Evolutionary conservation across 2,797 vertebrate genomes (phyloP).

Genomic region (Falco novaeseelandiae): DNA sequence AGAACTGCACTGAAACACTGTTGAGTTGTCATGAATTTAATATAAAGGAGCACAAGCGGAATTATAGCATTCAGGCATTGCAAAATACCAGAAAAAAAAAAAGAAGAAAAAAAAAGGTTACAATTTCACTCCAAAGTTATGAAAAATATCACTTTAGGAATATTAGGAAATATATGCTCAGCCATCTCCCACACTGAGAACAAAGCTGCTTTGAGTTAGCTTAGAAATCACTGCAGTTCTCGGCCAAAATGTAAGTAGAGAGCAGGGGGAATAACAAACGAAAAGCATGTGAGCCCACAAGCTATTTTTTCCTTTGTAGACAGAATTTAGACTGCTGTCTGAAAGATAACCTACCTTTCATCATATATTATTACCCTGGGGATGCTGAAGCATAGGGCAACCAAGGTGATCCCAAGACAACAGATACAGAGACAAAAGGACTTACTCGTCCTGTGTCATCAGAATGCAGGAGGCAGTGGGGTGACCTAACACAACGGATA

Average conservation of each 20-base stretch:
- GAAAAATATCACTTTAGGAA: neutral
- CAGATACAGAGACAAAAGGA: neutral
- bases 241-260: neutral
- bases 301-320: neutral
- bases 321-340: neutral
- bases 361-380: neutral
- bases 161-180: neutral
- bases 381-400: neutral
- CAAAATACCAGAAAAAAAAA: neutral
- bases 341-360: neutral
- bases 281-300: neutral
- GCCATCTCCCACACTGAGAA: neutral
- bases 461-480: neutral
- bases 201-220: neutral
- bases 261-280: neutral
- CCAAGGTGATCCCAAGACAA: neutral
- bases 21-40: neutral
- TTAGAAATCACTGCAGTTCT: neutral
- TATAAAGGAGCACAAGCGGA: neutral
- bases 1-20: conserved; percentile 3
- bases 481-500: neutral
- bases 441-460: conserved; percentile 10
- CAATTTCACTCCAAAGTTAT: neutral
- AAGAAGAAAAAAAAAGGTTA: neutral
- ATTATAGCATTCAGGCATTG: neutral